Percentiles rank a stretch among this genome's conserved stretches.
phyloP scores from a whole-genome alignment of 2,797 vertebrate genomes.

The Siniperca obscura region DNA sequence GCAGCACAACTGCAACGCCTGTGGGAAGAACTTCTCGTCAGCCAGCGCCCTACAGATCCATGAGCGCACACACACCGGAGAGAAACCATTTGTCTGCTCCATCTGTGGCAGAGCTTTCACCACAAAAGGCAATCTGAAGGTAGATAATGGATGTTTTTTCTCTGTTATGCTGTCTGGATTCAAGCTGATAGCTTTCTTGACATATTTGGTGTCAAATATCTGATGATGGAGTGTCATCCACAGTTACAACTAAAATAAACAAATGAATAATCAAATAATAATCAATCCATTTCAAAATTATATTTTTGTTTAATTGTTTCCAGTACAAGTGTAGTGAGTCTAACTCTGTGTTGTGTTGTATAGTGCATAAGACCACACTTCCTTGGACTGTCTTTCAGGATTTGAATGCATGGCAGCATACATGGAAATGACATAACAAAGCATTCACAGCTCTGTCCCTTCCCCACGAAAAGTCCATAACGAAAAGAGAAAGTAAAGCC shows the following conservation, averaged over 20 bases:
- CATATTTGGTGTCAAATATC: neutral
- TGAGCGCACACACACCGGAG: slow-evolving; percentile 97
- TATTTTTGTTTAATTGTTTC: neutral
- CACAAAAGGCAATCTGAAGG: slow-evolving; percentile 99
- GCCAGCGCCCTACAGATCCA: slow-evolving; percentile 99
- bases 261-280: neutral
- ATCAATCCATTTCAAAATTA: neutral
- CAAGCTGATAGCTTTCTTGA: neutral
- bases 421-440: neutral
- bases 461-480: neutral
- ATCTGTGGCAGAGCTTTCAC: slow-evolving; percentile 98
- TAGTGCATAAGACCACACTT: neutral
- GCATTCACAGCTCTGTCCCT: neutral
- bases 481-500: neutral
- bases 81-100: slow-evolving; percentile 98
- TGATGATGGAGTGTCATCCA: neutral
- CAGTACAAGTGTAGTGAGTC: neutral
- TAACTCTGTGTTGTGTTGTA: neutral
- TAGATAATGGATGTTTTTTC: slow-evolving; percentile 63
- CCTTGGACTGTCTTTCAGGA: neutral
- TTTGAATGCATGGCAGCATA: neutral
- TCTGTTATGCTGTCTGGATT: neutral
- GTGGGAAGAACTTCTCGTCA: slow-evolving; percentile 99
- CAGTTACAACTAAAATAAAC: neutral
- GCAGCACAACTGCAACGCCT: slow-evolving; percentile 97